phyloP scores from a whole-genome alignment of 2,113 vertebrate genomes.

The Trogon surrucura region DNA sequence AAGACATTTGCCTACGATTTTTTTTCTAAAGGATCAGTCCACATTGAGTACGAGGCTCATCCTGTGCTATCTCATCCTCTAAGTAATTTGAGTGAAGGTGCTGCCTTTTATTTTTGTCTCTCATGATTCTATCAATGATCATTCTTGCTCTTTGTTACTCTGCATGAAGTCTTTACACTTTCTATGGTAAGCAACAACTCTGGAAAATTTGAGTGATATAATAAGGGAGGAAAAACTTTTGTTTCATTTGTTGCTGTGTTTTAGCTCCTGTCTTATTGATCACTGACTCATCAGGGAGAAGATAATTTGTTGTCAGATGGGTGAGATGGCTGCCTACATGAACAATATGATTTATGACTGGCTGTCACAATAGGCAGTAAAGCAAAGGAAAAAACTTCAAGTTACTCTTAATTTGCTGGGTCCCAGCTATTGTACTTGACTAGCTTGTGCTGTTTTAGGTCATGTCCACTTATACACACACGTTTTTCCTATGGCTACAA shows the following conservation, averaged over 20 bases:
- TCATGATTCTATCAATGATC: background rate
- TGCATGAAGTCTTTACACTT: background rate
- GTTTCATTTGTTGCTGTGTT: background rate
- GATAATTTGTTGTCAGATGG: background rate
- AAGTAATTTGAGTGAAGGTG: background rate
- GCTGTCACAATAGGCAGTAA: background rate
- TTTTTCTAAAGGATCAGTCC: background rate
- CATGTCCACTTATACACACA: fast-evolving
- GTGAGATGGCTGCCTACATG: background rate
- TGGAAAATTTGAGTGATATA: background rate
- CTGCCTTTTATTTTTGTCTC: background rate
- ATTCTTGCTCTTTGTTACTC: background rate
- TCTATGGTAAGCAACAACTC: background rate
- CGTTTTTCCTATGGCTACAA: fast-evolving
- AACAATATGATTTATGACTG: background rate
- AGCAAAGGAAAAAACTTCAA: background rate
- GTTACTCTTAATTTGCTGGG: background rate
- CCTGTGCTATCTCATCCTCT: background rate
- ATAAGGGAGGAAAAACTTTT: background rate
- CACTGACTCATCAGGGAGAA: background rate
- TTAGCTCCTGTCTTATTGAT: background rate
- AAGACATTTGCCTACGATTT: background rate
- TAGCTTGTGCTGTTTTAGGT: background rate
- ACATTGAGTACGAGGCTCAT: background rate
- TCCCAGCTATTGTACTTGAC: background rate